These are phyloP conservation scores for Embidobia sp. DNA, from an alignment of 2,888 invertebrate genomes.

Conservation along the genomic window DNA sequence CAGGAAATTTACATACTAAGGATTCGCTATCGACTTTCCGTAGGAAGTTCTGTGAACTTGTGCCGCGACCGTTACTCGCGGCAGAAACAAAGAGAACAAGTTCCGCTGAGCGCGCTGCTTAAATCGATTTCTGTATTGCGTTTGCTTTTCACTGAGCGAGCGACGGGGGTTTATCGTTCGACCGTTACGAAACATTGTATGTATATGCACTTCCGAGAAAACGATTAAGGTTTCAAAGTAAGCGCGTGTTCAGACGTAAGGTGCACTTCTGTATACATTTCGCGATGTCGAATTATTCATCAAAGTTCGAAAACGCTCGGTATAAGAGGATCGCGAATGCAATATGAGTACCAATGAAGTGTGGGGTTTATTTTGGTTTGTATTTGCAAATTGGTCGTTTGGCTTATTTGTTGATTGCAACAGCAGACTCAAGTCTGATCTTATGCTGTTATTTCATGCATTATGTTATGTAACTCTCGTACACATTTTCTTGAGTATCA, in stretches of 20 bases:
- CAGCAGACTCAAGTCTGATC: no score
- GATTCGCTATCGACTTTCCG: conserved; percentile 46
- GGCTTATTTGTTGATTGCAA: no score
- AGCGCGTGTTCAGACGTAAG: conserved; percentile 26
- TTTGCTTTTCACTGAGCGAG: conserved; percentile 28
- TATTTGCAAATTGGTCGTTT: no score
- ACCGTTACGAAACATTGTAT: conserved; percentile 44
- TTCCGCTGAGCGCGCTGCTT: conserved; percentile 16
- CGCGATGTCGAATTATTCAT: conserved; percentile 31
- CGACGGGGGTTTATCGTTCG: conserved; percentile 47
- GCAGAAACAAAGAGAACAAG: conserved; percentile 44
- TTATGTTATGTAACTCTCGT: no score
- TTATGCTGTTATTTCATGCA: no score
- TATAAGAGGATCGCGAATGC: no score
- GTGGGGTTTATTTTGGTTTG: no score
- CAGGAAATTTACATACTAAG: conserved; percentile 45
- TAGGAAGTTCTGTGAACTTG: conserved; percentile 46
- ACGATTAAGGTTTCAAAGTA: conserved; percentile 51
- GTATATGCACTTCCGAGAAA: conserved; percentile 39
- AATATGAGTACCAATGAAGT: no score
- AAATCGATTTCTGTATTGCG: conserved; percentile 52
- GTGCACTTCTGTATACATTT: conserved; percentile 10
- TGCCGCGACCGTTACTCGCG: conserved; percentile 20
- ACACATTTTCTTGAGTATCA: no score
- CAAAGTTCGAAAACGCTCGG: conserved; percentile 21